These are phyloP conservation scores for Plestiodon gilberti DNA, from an alignment of 2,113 vertebrate species.

Conservation along the genomic window DNA sequence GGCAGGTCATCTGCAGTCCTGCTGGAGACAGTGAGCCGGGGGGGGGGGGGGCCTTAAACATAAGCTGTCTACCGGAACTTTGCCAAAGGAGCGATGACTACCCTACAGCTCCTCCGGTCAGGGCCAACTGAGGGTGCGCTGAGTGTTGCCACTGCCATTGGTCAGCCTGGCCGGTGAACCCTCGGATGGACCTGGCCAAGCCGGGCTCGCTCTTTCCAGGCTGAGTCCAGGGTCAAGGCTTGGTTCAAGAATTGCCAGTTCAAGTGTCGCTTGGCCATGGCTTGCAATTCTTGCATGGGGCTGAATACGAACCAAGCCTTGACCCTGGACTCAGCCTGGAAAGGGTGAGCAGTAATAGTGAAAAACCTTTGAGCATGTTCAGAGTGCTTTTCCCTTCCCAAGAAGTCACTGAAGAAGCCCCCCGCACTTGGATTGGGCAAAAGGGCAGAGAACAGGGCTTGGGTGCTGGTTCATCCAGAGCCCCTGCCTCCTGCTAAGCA, in stretches of 20 bases:
- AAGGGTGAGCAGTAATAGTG: background rate
- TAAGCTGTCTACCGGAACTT: no score
- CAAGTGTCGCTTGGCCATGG: no score
- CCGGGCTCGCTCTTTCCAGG: no score
- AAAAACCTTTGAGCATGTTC: background rate
- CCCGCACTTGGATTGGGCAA: background rate
- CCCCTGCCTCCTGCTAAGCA: background rate
- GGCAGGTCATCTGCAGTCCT: accelerated
- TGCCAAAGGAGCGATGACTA: background rate
- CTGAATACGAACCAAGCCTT: background rate
- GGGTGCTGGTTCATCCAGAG: background rate
- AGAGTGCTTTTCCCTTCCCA: background rate
- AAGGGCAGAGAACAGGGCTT: background rate
- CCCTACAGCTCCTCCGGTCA: background rate
- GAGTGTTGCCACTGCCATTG: no score
- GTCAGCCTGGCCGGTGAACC: no score
- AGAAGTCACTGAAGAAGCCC: background rate
- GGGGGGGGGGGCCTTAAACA: no score
- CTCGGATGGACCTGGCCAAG: no score
- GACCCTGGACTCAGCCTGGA: background rate
- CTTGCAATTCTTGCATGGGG: background rate
- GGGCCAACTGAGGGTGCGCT: no score
- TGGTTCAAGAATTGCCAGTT: no score
- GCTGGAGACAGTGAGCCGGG: accelerated
- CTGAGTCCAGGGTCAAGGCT: no score